Evolutionary conservation across 2,888 invertebrate genomes (phyloP).

Genomic region (Parapristionchus giblindavisi): DNA sequence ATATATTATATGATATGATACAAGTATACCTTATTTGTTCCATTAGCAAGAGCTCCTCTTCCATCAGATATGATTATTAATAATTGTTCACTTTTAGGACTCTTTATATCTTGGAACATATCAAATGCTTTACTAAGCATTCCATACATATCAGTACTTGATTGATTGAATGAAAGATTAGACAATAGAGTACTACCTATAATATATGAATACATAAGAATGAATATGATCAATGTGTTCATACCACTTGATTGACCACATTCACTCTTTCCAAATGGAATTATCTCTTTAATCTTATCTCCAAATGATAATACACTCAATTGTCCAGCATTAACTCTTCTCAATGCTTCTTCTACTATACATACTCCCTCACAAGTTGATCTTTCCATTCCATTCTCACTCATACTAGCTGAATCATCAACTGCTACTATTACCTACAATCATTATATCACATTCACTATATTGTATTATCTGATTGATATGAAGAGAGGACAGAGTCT

Average conservation of each 20-base stretch:
- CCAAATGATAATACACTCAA: slow-evolving; percentile 91
- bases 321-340: slow-evolving; percentile 88
- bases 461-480: too few species aligned
- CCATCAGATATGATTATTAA: slow-evolving; percentile 94
- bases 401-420: slow-evolving; percentile 86
- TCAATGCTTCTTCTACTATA: slow-evolving; percentile 85
- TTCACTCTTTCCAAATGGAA: slow-evolving; percentile 82
- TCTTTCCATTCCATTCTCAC: slow-evolving; percentile 76
- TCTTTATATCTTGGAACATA: slow-evolving; percentile 45
- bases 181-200: slow-evolving; percentile 6
- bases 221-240: neutral
- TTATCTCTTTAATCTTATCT: slow-evolving; percentile 83
- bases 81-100: slow-evolving; percentile 78
- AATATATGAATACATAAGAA: neutral
- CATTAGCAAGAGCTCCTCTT: slow-evolving; percentile 86
- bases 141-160: slow-evolving; percentile 43
- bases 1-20: neutral
- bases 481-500: too few species aligned
- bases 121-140: slow-evolving; percentile 48
- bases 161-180: slow-evolving; percentile 17
- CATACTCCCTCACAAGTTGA: slow-evolving; percentile 94
- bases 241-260: slow-evolving; percentile 1
- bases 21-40: slow-evolving; percentile 78
- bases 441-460: neutral
- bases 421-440: slow-evolving; percentile 85